These are phyloP conservation scores for Equus przewalskii DNA, from an alignment of 2,113 vertebrate genomes.

Conservation along the genomic window DNA sequence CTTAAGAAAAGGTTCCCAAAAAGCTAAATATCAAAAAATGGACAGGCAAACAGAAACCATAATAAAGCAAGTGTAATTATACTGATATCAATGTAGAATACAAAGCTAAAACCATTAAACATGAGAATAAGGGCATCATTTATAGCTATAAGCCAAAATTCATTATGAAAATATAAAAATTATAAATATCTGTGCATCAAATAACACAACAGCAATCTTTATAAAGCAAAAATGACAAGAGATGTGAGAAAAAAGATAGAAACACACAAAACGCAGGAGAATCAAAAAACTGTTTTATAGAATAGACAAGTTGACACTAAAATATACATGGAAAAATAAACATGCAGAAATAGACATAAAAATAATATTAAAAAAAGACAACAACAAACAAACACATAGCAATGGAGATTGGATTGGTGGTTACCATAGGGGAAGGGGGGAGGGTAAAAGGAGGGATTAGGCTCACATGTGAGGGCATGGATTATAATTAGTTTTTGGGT, in stretches of 20 bases:
- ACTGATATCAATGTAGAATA: not conserved
- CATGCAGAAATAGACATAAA: not conserved
- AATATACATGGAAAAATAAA: not conserved
- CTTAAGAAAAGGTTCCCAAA: not conserved
- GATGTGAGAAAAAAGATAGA: not conserved
- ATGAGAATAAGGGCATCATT: not conserved
- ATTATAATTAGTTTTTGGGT: no score
- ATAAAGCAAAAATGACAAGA: not conserved
- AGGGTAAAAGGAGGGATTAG: no score
- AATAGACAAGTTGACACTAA: not conserved
- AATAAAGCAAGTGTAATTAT: not conserved
- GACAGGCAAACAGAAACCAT: not conserved
- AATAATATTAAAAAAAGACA: not conserved
- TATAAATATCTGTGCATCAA: not conserved
- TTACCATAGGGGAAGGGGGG: no score
- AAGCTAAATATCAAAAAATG: not conserved
- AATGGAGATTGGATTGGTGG: no score
- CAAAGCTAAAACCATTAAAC: not conserved
- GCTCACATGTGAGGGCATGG: no score
- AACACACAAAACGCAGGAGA: not conserved
- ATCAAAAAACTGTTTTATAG: not conserved
- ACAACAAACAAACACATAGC: no score
- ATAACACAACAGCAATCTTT: not conserved
- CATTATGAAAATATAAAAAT: not conserved
- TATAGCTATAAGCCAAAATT: not conserved